phyloP scores from a whole-genome alignment of 2,797 vertebrate species.

The Pseudotriccus pelzelni region DNA sequence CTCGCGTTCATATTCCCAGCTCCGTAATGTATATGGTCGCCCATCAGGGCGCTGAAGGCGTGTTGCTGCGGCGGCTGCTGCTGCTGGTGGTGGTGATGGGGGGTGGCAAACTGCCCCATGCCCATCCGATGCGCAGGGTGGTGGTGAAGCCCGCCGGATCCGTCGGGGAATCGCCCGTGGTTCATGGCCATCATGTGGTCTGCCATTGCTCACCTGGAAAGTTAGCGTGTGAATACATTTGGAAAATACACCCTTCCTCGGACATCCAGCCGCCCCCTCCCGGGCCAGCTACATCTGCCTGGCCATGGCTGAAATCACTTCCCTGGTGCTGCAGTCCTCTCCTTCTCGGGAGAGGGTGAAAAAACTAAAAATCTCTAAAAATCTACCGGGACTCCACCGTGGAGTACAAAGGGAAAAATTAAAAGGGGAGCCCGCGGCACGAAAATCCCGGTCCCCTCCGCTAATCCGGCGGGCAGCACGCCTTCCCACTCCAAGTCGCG shows the following conservation, averaged over 20 bases:
- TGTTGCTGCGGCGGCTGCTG: slow-evolving; percentile 82
- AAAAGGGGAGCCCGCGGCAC: not conserved
- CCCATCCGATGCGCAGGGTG: slow-evolving; percentile 85
- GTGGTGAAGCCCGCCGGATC: slow-evolving; percentile 83
- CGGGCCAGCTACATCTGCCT: not conserved
- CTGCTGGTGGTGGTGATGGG: slow-evolving; percentile 83
- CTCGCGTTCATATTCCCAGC: slow-evolving; percentile 80
- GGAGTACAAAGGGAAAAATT: slow-evolving; percentile 29
- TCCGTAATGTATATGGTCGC: slow-evolving; percentile 85
- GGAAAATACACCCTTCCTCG: not conserved
- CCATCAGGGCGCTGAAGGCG: slow-evolving; percentile 84
- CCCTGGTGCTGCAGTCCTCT: not conserved
- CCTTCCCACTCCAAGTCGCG: slow-evolving; percentile 3
- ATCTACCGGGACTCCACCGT: not conserved
- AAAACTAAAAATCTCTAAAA: not conserved
- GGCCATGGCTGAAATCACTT: not conserved
- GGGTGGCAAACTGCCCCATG: slow-evolving; percentile 83
- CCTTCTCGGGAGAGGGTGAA: not conserved
- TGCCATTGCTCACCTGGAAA: slow-evolving; percentile 83
- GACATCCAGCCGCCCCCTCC: slow-evolving; percentile 1
- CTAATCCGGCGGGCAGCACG: not conserved
- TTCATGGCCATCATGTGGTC: slow-evolving; percentile 91
- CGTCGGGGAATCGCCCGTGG: slow-evolving; percentile 87
- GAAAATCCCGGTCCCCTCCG: not conserved
- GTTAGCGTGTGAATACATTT: slow-evolving; percentile 33